Conservation (phyloP, 2,888 invertebrate genomes). For the Lutraria lutraria region DNA sequence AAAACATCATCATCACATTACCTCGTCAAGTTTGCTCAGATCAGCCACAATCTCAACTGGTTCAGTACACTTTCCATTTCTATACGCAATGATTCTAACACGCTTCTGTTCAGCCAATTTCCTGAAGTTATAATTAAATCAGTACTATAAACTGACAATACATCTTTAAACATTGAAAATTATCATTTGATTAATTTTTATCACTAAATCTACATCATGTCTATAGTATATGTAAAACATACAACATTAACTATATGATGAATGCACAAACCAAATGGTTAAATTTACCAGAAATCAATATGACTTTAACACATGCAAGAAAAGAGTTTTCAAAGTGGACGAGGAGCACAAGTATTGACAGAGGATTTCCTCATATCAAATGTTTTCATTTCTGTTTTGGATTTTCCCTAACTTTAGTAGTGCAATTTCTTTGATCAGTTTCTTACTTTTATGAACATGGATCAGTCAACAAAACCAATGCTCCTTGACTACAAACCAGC, state of each 20-base stretch:
- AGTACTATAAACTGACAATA: not conserved
- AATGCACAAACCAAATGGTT: not conserved
- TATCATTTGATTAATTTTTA: not conserved
- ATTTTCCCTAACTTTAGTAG: too few relatives aligned
- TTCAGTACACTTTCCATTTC: conserved; percentile 84
- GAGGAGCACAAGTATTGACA: too few relatives aligned
- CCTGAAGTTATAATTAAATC: conserved; percentile 69
- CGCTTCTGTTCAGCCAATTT: conserved; percentile 81
- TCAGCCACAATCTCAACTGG: conserved; percentile 85
- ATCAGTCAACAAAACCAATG: too few relatives aligned
- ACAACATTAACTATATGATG: not conserved
- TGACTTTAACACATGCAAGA: too few relatives aligned
- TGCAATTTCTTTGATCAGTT: too few relatives aligned
- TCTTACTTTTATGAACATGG: too few relatives aligned
- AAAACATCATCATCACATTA: conserved; percentile 61
- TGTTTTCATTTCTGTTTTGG: too few relatives aligned
- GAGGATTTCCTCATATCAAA: too few relatives aligned
- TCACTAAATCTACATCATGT: not conserved
- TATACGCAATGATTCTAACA: conserved; percentile 84
- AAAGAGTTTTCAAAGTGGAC: too few relatives aligned
- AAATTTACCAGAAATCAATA: not conserved
- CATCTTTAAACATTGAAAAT: not conserved
- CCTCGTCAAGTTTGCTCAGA: conserved; percentile 82
- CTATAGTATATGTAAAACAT: not conserved
- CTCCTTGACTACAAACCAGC: too few relatives aligned